These are phyloP conservation scores for Anableps anableps DNA, from an alignment of 2,797 vertebrate genomes.

Conservation along the genomic window DNA sequence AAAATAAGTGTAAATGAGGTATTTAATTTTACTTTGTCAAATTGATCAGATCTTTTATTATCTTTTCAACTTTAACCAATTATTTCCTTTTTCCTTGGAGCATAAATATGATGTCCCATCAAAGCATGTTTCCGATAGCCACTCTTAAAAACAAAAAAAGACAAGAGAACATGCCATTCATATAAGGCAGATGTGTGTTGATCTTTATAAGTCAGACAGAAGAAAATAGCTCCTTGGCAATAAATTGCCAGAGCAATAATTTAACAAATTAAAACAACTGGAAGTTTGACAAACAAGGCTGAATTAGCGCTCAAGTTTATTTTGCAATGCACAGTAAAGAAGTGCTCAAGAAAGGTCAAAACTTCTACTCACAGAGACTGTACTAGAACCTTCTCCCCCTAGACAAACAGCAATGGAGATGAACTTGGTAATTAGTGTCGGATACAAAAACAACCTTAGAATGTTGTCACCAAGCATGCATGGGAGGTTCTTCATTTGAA, in stretches of 20 bases:
- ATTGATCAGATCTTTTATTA: background rate
- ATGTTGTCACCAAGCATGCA: background rate
- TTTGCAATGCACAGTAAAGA: background rate
- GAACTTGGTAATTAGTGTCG: background rate
- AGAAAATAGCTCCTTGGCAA: background rate
- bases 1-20: background rate
- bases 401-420: background rate
- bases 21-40: background rate
- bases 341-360: background rate
- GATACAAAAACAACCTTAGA: background rate
- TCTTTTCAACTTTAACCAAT: background rate
- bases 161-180: background rate
- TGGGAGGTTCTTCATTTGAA: background rate
- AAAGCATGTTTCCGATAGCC: background rate
- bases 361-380: background rate
- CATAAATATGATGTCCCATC: background rate
- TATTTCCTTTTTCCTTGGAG: background rate
- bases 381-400: background rate
- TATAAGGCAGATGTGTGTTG: background rate
- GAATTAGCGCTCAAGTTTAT: background rate
- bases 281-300: background rate
- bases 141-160: background rate
- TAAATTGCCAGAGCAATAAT: background rate
- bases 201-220: background rate
- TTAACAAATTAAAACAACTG: background rate